These are phyloP conservation scores for Nothoprocta pentlandii DNA, from an alignment of 2,113 vertebrate genomes.

Conservation along the genomic window DNA sequence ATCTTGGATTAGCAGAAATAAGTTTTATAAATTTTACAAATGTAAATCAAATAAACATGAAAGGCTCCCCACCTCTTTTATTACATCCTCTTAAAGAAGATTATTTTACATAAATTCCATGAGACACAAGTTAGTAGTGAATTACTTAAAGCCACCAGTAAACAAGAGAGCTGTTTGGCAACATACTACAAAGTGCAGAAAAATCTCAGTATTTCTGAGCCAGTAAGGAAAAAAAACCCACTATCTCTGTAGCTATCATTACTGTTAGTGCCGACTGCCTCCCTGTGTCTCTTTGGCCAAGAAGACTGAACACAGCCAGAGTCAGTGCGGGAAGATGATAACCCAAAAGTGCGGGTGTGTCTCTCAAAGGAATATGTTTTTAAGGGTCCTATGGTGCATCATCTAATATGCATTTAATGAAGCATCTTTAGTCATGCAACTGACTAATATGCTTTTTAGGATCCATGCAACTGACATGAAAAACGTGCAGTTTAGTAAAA, in stretches of 20 bases:
- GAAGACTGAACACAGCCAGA: background rate
- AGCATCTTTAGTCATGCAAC: background rate
- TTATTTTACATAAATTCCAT: background rate
- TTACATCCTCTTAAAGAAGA: background rate
- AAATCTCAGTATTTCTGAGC: background rate
- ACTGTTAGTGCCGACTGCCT: background rate
- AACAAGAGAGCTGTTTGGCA: background rate
- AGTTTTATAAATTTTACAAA: background rate
- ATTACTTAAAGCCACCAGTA: background rate
- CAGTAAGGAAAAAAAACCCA: background rate
- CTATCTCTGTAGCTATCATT: background rate
- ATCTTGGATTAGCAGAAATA: background rate
- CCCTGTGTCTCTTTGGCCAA: background rate
- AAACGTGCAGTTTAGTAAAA: background rate
- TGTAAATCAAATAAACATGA: background rate
- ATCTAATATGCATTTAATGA: background rate
- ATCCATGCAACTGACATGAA: background rate
- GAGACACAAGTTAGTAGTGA: background rate
- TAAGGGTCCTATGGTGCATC: background rate
- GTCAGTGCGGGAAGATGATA: background rate
- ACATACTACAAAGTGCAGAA: background rate
- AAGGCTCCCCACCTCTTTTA: background rate
- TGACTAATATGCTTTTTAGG: background rate
- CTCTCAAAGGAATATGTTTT: background rate
- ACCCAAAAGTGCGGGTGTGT: background rate